Conservation (phyloP, 1,140 invertebrate genomes). For the Ganaspis sp. region DNA sequence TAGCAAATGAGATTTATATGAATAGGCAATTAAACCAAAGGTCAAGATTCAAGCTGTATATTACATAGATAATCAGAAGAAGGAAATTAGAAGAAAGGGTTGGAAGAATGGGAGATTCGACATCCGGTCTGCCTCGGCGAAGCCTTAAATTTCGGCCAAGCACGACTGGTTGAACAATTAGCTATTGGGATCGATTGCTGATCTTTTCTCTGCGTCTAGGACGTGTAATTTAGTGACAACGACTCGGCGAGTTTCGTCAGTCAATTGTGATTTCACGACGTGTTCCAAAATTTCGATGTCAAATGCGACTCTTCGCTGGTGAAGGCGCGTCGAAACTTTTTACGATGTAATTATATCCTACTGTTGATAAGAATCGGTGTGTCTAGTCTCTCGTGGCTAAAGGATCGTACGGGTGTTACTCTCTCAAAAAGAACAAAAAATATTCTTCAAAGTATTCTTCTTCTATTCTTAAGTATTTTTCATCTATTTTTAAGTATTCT, state of each 20-base stretch:
- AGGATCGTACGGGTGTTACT: constrained; percentile 31
- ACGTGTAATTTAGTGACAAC: constrained; percentile 49
- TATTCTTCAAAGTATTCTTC: no score
- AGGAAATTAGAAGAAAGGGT: constrained; percentile 1
- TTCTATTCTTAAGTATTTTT: not conserved
- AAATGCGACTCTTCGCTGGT: constrained; percentile 47
- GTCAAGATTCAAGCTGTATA: not conserved
- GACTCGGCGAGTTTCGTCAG: constrained; percentile 37
- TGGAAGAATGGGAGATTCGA: constrained; percentile 22
- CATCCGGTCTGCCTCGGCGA: constrained; percentile 20
- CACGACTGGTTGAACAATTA: constrained; percentile 47
- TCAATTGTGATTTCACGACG: constrained; percentile 65
- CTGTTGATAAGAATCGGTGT: constrained; percentile 68
- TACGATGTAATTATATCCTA: constrained; percentile 64
- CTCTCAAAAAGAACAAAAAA: not conserved
- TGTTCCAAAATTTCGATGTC: constrained; percentile 64
- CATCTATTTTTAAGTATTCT: not conserved
- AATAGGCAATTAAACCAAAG: constrained; percentile 28
- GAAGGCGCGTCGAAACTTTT: constrained; percentile 51
- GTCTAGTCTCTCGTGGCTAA: constrained; percentile 67
- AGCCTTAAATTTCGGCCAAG: constrained; percentile 36
- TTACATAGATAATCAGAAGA: constrained; percentile 8
- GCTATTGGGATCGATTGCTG: constrained; percentile 49
- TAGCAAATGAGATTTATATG: constrained; percentile 29
- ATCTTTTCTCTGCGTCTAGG: constrained; percentile 51